Percentiles rank a stretch among this genome's conserved stretches.
Evolutionary conservation across 1,140 invertebrate species (phyloP).

Genomic region (Drosophila nebulosa): DNA sequence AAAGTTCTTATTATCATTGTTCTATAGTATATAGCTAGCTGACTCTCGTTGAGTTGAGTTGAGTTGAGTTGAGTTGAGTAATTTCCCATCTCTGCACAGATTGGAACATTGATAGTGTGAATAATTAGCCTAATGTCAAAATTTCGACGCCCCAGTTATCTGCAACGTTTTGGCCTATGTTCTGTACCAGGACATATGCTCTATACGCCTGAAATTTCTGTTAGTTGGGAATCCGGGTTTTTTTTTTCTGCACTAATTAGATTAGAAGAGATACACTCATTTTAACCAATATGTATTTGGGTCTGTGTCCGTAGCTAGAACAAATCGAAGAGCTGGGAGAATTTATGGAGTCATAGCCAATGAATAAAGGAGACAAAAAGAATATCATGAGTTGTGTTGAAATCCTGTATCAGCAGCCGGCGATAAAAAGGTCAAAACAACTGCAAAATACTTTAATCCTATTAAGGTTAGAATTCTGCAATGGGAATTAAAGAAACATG

Average conservation of each 20-base stretch:
- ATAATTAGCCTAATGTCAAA: too few species aligned
- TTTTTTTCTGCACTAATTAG: slow-evolving; percentile 75
- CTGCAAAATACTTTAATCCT: slow-evolving; percentile 77
- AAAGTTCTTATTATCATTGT: slow-evolving; percentile 43
- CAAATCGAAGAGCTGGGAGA: slow-evolving; percentile 28
- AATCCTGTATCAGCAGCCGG: slow-evolving; percentile 57
- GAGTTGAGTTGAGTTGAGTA: too few species aligned
- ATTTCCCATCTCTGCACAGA: background rate
- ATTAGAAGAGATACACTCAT: slow-evolving; percentile 56
- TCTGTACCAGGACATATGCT: slow-evolving; percentile 22
- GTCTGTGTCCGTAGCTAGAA: background rate
- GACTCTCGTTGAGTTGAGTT: slow-evolving; percentile 8
- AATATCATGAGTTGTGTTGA: slow-evolving; percentile 46
- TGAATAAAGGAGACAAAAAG: slow-evolving; percentile 21
- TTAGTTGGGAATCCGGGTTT: slow-evolving; percentile 69
- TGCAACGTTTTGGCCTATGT: too few species aligned
- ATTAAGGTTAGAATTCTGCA: slow-evolving; percentile 75
- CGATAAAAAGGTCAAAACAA: slow-evolving; percentile 71
- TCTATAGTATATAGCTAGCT: background rate
- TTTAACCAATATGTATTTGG: slow-evolving; percentile 8
- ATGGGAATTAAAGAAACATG: slow-evolving; percentile 68
- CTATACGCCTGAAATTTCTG: slow-evolving; percentile 30
- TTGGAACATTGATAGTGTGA: too few species aligned
- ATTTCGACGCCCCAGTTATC: too few species aligned
- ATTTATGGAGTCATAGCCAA: slow-evolving; percentile 15